phyloP scores from a whole-genome alignment of 2,797 vertebrate species.

The Phalanger gymnotis region DNA sequence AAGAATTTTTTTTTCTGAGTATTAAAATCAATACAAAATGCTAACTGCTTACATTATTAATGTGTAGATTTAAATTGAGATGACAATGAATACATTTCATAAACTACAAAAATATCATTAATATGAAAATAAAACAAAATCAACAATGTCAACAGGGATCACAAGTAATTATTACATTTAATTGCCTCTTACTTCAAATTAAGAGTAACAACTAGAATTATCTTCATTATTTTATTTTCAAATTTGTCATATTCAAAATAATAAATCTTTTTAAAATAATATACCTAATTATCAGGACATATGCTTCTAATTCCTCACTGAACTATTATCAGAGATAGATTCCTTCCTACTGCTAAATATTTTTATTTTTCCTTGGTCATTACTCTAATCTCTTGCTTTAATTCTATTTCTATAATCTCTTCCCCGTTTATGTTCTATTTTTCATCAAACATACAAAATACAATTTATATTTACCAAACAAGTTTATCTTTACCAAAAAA shows the following conservation, averaged over 20 bases:
- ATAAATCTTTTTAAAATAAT: background rate
- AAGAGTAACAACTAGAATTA: constrained; percentile 12
- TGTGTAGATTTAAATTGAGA: constrained; percentile 9
- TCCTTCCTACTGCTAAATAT: no score
- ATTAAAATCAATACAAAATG: background rate
- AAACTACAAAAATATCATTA: constrained; percentile 56
- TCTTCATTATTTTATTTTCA: constrained; percentile 4
- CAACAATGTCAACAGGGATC: constrained; percentile 1
- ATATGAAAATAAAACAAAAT: constrained; percentile 58
- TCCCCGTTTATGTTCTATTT: no score
- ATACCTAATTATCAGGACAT: background rate
- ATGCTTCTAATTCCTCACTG: background rate
- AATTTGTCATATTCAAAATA: background rate
- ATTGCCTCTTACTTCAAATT: constrained; percentile 40
- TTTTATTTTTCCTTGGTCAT: no score
- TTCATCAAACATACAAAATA: no score
- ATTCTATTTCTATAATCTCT: no score
- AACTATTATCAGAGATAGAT: background rate
- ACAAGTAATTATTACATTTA: constrained; percentile 45
- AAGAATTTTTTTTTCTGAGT: constrained; percentile 19
- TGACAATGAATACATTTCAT: constrained; percentile 29
- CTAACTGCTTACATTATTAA: constrained; percentile 33
- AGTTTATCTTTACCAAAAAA: no score
- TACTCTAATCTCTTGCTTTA: no score
- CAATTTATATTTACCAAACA: no score